These are phyloP conservation scores for Ceratina japonica DNA, from an alignment of 1,140 invertebrate species.

Conservation along the genomic window DNA sequence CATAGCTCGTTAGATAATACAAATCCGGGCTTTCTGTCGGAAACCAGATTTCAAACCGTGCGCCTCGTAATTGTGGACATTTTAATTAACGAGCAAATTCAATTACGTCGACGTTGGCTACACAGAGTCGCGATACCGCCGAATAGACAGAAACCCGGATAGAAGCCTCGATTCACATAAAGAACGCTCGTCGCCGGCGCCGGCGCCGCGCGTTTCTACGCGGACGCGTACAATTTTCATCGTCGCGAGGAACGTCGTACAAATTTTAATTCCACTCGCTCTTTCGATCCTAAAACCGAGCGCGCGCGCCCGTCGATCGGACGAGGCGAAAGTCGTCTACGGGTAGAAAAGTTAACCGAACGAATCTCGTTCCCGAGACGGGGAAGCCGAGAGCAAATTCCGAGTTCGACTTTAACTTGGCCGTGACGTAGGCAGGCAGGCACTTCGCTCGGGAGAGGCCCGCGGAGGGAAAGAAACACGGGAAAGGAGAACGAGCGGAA, in stretches of 20 bases:
- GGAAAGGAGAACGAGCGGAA: background rate
- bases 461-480: background rate
- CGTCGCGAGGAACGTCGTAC: too few relatives aligned
- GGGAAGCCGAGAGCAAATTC: background rate
- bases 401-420: background rate
- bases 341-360: background rate
- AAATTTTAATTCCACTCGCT: too few relatives aligned
- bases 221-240: too few relatives aligned
- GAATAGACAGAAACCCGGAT: background rate
- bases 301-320: too few relatives aligned
- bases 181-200: background rate
- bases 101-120: background rate
- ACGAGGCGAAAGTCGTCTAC: background rate
- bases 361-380: background rate
- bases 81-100: slow-evolving; percentile 38
- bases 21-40: background rate
- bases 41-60: background rate
- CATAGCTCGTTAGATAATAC: slow-evolving; percentile 24
- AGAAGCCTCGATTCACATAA: background rate
- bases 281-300: too few relatives aligned
- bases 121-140: background rate
- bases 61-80: slow-evolving; percentile 22
- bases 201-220: background rate
- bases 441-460: background rate
- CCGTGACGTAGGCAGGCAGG: background rate